Evolutionary conservation across 1,140 invertebrate genomes (phyloP), one percentile per base, ranked within the genome.

Genomic region (Brachionus koreanus): DNA sequence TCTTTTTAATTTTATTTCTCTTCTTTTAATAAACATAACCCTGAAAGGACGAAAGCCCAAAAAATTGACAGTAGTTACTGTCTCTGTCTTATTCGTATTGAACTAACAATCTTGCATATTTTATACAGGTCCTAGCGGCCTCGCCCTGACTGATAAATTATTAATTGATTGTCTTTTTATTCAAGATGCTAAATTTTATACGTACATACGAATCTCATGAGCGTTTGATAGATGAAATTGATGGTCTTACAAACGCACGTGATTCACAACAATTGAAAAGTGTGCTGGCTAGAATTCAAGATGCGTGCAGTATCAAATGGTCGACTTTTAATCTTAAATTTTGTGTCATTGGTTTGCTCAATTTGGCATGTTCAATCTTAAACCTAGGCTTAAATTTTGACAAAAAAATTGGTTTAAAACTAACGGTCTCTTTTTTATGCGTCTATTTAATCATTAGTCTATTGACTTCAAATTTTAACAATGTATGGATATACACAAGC

Each of bases 121-220:
- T n/a, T n/a, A n/a, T n/a, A n/a, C n/a, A n/a, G n/a, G n/a, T n/a
- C n/a, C n/a, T n/a, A n/a, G n/a, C n/a, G n/a, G n/a, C n/a, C n/a
- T n/a, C n/a, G n/a, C n/a, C n/a, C n/a, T n/a, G n/a, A n/a, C n/a
- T n/a, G n/a, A n/a, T n/a, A n/a, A n/a, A n/a, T n/a, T n/a, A n/a
- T n/a, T n/a, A n/a, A n/a, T n/a, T n/a, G n/a, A n/a, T n/a, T n/a
- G n/a, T 33, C 19, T 57, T 37, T 57, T n/a, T 13, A 37, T 77
- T 16, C 13, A 42, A 82, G 63, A 82, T 82, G 35, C 39, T 13
- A 12, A 43, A 52, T 10, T 82, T 82, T 82, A 72, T 82, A 19
- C 63, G 65, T 0, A 23, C 63, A 29, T 79, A 79, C n/a, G 49
- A 79, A 16, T 33, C 19, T 16, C 39, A 61, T 35, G 76, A 65